phyloP scores from a whole-genome alignment of 2,888 invertebrate genomes.

The Hedychridium roseum region DNA sequence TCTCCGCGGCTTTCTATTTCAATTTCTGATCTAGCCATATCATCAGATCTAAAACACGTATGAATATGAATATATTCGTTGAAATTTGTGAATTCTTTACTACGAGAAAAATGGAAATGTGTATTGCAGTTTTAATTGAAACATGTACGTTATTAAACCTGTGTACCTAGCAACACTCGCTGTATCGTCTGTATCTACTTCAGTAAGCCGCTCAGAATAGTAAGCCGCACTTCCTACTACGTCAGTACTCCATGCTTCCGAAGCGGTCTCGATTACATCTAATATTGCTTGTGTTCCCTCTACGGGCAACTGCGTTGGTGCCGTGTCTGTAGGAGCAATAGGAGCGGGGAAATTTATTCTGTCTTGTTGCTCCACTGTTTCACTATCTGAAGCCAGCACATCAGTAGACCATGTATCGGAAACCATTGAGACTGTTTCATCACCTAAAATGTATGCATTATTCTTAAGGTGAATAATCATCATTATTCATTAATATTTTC shows the following conservation, averaged over 20 bases:
- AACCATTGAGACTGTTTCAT: conserved; percentile 96
- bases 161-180: conserved; percentile 69
- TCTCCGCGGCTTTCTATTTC: conserved; percentile 63
- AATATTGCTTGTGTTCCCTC: conserved; percentile 65
- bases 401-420: conserved; percentile 99
- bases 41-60: conserved; percentile 72
- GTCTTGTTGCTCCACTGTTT: conserved; percentile 84
- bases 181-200: conserved; percentile 78
- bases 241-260: conserved; percentile 98
- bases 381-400: conserved; percentile 95
- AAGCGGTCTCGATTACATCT: conserved; percentile 90
- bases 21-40: conserved; percentile 72
- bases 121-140: no score
- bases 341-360: conserved; percentile 55
- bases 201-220: conserved; percentile 90
- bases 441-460: no score
- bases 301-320: conserved; percentile 61
- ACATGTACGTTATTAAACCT: not conserved
- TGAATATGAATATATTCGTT: not conserved
- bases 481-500: no score
- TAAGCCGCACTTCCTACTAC: conserved; percentile 92
- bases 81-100: not conserved
- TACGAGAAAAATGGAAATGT: no score
- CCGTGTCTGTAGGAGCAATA: conserved; percentile 58
- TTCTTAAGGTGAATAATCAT: conserved; percentile 6